These are phyloP conservation scores for Collichthys lucidus DNA, from an alignment of 2,113 vertebrate genomes.

Conservation along the genomic window DNA sequence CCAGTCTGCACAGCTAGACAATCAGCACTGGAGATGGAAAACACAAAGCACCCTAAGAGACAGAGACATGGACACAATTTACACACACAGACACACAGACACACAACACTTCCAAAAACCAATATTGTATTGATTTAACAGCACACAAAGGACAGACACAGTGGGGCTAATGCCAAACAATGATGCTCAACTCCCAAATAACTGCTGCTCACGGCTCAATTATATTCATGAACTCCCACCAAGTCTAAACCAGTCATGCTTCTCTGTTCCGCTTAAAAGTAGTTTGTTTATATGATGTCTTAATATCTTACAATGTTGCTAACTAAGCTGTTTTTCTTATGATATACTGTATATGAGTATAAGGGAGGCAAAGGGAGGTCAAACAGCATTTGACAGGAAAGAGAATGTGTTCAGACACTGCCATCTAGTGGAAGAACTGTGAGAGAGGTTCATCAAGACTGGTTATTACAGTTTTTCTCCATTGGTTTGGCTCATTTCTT, in stretches of 20 bases:
- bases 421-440: constrained; percentile 43
- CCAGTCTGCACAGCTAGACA: constrained; percentile 31
- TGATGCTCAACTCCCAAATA: background rate
- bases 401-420: constrained; percentile 39
- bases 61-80: constrained; percentile 34
- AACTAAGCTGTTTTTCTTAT: background rate
- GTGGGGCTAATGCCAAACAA: constrained; percentile 24
- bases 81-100: constrained; percentile 38
- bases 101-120: constrained; percentile 24
- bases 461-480: too few species aligned
- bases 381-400: constrained; percentile 61
- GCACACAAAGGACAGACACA: constrained; percentile 34
- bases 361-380: background rate
- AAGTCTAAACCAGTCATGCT: background rate
- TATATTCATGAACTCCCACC: background rate
- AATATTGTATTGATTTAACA: constrained; percentile 45
- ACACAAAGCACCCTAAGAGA: constrained; percentile 45
- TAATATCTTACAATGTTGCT: background rate
- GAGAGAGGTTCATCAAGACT: background rate
- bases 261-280: background rate
- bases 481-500: too few species aligned
- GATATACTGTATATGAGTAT: background rate
- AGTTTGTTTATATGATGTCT: background rate
- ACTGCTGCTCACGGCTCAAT: background rate
- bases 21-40: constrained; percentile 20